Conservation (phyloP, 2,797 vertebrate genomes). For the Australoheros facetus region DNA sequence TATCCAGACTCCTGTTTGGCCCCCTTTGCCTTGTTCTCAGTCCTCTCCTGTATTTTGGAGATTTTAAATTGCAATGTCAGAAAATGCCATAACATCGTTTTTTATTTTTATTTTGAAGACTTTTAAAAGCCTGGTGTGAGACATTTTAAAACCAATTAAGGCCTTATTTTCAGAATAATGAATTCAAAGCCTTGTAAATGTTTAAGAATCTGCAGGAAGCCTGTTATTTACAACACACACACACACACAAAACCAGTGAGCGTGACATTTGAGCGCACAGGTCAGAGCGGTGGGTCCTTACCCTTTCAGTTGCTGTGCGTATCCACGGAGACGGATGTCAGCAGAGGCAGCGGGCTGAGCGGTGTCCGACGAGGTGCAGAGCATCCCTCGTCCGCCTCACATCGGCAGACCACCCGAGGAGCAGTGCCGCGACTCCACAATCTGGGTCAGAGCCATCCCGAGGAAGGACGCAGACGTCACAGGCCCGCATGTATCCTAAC, state of each 20-base stretch:
- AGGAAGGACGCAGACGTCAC: slow-evolving; percentile 36
- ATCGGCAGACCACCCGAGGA: slow-evolving; percentile 26
- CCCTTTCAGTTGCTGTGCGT: slow-evolving; percentile 45
- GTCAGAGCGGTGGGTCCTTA: slow-evolving; percentile 56
- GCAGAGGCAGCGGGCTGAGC: slow-evolving; percentile 43
- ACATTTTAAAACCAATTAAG: neutral
- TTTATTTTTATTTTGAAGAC: neutral
- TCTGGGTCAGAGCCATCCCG: slow-evolving; percentile 67
- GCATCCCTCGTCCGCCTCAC: slow-evolving; percentile 41
- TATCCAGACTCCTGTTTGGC: neutral
- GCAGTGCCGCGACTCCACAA: slow-evolving; percentile 36
- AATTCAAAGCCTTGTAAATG: neutral
- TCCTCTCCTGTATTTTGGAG: neutral
- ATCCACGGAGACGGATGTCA: slow-evolving; percentile 55
- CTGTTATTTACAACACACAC: neutral
- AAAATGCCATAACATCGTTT: neutral
- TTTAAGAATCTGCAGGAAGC: neutral
- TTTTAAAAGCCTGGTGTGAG: neutral
- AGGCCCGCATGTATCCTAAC: slow-evolving; percentile 52
- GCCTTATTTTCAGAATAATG: neutral
- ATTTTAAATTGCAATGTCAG: neutral
- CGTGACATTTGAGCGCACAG: slow-evolving; percentile 25
- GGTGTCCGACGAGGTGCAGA: slow-evolving; percentile 3
- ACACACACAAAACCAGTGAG: slow-evolving; percentile 5
- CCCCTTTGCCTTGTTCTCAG: neutral